These are phyloP conservation scores for Procavia capensis DNA, from an alignment of 2,113 vertebrate genomes.

Conservation along the genomic window DNA sequence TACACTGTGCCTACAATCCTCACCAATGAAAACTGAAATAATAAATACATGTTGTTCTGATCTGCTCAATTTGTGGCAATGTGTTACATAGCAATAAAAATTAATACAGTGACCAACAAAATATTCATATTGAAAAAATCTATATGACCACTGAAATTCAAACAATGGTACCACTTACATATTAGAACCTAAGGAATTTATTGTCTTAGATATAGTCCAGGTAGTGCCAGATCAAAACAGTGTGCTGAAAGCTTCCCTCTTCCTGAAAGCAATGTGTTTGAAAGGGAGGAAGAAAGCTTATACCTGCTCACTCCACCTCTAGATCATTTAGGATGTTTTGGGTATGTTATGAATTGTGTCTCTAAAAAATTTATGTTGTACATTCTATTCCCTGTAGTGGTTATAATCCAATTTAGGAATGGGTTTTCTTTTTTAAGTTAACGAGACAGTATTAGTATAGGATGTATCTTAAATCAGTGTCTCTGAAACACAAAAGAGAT, in stretches of 20 bases:
- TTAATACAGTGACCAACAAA: not conserved
- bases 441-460: no score
- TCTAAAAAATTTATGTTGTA: no score
- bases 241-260: not conserved
- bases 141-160: not conserved
- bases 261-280: not conserved
- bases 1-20: not conserved
- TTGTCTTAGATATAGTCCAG: not conserved
- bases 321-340: not conserved
- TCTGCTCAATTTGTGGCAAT: no score
- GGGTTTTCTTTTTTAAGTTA: no score
- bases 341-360: not conserved
- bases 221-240: not conserved
- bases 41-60: no score
- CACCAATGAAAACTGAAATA: not conserved
- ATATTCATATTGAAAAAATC: not conserved
- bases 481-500: no score
- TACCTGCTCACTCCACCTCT: not conserved
- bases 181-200: not conserved
- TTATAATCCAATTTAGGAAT: no score
- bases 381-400: no score
- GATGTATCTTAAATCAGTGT: no score
- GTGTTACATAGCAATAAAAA: not conserved
- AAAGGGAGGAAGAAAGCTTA: not conserved
- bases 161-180: not conserved